These are phyloP conservation scores for Cecropterus lyciades DNA, from an alignment of 1,140 invertebrate genomes.

Conservation along the genomic window DNA sequence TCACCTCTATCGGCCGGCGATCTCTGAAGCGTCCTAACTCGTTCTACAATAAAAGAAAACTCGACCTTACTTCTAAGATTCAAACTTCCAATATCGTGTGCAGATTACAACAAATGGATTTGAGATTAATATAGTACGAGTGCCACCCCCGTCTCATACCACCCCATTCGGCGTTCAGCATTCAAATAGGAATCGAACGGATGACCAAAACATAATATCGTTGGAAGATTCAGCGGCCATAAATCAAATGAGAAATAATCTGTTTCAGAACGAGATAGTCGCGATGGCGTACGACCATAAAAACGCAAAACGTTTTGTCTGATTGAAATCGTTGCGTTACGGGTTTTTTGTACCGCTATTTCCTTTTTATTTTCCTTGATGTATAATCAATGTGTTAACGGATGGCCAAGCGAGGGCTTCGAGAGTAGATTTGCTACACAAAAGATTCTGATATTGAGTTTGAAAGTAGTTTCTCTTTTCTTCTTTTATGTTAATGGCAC, in stretches of 20 bases:
- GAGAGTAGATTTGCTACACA: conserved; percentile 81
- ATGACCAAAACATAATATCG: conserved; percentile 84
- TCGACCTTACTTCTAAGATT: conserved; percentile 62
- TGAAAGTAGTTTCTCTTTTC: conserved; percentile 79
- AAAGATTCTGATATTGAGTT: conserved; percentile 82
- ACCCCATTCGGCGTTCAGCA: conserved; percentile 79
- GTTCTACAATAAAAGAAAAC: conserved; percentile 65
- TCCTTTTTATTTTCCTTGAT: conserved; percentile 82
- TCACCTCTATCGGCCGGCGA: conserved; percentile 80
- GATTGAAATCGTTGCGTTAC: conserved; percentile 80
- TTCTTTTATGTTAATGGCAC: conserved; percentile 80
- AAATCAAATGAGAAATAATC: conserved; percentile 84
- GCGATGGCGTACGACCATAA: conserved; percentile 74
- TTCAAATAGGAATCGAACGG: conserved; percentile 84
- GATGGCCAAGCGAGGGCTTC: conserved; percentile 70
- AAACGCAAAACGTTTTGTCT: conserved; percentile 83
- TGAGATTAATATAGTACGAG: conserved; percentile 83
- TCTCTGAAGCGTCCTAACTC: conserved; percentile 81
- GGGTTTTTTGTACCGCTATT: conserved; percentile 74
- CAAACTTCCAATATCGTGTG: conserved; percentile 66
- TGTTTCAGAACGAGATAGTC: conserved; percentile 80
- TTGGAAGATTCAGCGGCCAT: conserved; percentile 80
- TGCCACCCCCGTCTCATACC: conserved; percentile 78
- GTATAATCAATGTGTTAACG: conserved; percentile 84
- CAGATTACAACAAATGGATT: conserved; percentile 81